Conservation (phyloP, 2,888 invertebrate species). For the Drosophila mimetica region DNA sequence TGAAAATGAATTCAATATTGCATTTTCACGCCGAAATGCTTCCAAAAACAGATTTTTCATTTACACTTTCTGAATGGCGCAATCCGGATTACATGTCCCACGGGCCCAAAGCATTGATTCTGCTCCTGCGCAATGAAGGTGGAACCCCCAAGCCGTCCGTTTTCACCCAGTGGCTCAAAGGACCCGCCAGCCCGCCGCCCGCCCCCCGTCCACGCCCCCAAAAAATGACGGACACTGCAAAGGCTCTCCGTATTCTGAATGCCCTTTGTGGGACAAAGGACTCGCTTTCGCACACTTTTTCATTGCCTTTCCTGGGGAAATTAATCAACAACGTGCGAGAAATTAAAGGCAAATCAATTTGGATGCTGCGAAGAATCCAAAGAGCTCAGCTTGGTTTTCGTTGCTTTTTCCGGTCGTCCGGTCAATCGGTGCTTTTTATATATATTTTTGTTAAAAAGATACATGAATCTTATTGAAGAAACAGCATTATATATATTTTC, state of each 20-base stretch:
- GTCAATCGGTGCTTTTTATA: neutral
- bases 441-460: neutral
- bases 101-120: conserved; percentile 79
- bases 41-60: conserved; percentile 84
- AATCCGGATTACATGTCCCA: conserved; percentile 83
- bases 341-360: conserved; percentile 69
- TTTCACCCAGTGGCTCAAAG: conserved; percentile 53
- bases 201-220: too few relatives aligned
- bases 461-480: neutral
- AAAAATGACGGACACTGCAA: conserved; percentile 52
- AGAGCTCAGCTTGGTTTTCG: conserved; percentile 8
- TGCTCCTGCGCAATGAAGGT: conserved; percentile 64
- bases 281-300: conserved; percentile 59
- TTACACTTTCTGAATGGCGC: conserved; percentile 81
- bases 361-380: neutral
- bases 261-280: conserved; percentile 73
- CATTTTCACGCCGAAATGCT: conserved; percentile 83
- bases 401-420: neutral
- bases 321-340: conserved; percentile 79
- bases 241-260: conserved; percentile 71
- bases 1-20: conserved; percentile 84
- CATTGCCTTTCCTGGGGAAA: conserved; percentile 54
- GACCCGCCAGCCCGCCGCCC: conserved; percentile 40
- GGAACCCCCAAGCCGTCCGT: conserved; percentile 16
- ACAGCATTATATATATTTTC: neutral